phyloP scores from a whole-genome alignment of 2,113 vertebrate genomes.

The Hepsetus odoe region DNA sequence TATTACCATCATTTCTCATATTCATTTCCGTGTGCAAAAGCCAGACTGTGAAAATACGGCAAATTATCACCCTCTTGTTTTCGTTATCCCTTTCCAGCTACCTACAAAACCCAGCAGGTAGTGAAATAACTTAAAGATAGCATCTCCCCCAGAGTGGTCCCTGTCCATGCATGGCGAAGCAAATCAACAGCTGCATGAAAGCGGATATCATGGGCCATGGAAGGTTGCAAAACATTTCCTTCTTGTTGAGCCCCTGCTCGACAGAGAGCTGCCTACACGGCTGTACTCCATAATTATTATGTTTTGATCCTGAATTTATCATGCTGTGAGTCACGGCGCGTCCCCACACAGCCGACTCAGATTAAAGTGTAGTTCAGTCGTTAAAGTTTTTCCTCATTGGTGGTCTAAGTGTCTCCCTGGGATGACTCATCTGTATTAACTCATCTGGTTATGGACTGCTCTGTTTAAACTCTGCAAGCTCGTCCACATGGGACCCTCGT shows the following conservation, averaged over 20 bases:
- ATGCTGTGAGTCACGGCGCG: slow-evolving; percentile 25
- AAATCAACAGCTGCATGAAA: neutral
- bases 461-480: slow-evolving; percentile 13
- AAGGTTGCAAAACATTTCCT: slow-evolving; percentile 35
- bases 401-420: neutral
- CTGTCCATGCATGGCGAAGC: neutral
- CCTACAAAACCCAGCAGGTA: neutral
- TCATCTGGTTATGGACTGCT: slow-evolving; percentile 14
- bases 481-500: neutral
- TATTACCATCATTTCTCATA: neutral
- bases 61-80: neutral
- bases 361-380: slow-evolving; percentile 11
- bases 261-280: slow-evolving; percentile 13
- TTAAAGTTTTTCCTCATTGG: neutral
- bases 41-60: neutral
- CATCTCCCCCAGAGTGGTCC: slow-evolving; percentile 5
- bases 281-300: neutral
- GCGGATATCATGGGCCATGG: neutral
- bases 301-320: slow-evolving; percentile 34
- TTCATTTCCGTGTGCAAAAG: neutral
- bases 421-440: slow-evolving; percentile 37
- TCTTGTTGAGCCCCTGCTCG: slow-evolving; percentile 9
- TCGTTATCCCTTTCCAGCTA: neutral
- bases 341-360: slow-evolving; percentile 18
- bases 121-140: neutral